These are phyloP conservation scores for Psilanteris sp. DNA, from an alignment of 1,140 invertebrate genomes.

Conservation along the genomic window DNA sequence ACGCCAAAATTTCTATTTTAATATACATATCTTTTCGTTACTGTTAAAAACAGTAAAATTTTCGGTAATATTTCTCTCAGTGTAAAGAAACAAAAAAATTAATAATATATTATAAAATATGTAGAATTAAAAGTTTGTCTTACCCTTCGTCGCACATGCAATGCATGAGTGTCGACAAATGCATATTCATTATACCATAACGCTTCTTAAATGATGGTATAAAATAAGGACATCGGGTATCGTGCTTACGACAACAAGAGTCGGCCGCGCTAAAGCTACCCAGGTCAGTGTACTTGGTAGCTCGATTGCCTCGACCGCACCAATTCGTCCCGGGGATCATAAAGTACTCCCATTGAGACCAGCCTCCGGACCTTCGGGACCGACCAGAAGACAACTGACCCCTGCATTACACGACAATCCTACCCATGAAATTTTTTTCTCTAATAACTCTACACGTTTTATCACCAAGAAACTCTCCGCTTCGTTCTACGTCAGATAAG, in stretches of 20 bases:
- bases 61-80: too few species aligned
- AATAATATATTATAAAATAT: not conserved
- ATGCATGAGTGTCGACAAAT: constrained; percentile 91
- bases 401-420: constrained; percentile 59
- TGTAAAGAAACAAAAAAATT: too few species aligned
- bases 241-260: constrained; percentile 91
- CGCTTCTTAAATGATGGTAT: constrained; percentile 88
- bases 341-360: constrained; percentile 77
- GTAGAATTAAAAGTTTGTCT: constrained; percentile 23
- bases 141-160: constrained; percentile 94
- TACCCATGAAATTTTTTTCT: constrained; percentile 42
- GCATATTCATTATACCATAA: constrained; percentile 91
- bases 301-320: constrained; percentile 91
- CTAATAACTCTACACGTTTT: constrained; percentile 13
- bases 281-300: constrained; percentile 86
- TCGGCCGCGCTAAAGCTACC: constrained; percentile 89
- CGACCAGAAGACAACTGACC: constrained; percentile 17
- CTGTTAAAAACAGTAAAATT: too few species aligned
- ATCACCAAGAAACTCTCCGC: constrained; percentile 24
- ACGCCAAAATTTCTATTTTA: too few species aligned
- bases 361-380: constrained; percentile 57
- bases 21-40: too few species aligned
- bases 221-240: constrained; percentile 88
- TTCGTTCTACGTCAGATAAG: not conserved
- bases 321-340: constrained; percentile 91